phyloP scores from a whole-genome alignment of 2,888 invertebrate genomes.

The Spodoptera littoralis region DNA sequence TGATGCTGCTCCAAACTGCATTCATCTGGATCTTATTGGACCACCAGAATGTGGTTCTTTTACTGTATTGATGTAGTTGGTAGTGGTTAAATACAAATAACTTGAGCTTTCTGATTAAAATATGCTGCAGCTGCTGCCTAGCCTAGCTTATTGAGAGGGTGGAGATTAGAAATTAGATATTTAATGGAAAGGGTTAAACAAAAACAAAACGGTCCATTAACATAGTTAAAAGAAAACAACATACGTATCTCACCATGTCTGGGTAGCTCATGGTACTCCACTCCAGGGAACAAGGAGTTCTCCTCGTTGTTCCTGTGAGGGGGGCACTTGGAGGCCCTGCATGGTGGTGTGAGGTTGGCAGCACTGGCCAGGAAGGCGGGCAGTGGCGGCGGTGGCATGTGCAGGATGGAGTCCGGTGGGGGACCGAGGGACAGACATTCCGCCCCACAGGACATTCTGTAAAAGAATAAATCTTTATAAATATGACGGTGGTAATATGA shows the following conservation, averaged over 20 bases:
- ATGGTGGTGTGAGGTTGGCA: conserved; percentile 90
- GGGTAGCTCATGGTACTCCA: conserved; percentile 94
- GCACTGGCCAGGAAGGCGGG: conserved; percentile 91
- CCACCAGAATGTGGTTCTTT: no score
- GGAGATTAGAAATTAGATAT: no score
- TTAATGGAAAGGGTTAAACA: no score
- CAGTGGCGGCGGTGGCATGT: conserved; percentile 95
- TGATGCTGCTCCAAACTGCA: no score
- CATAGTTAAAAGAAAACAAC: conserved; percentile 19
- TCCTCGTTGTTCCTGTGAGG: conserved; percentile 87
- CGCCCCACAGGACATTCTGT: conserved; percentile 88
- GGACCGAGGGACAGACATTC: conserved; percentile 91
- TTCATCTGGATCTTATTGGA: no score
- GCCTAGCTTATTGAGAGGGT: no score
- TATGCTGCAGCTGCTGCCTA: no score
- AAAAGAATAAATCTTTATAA: not conserved
- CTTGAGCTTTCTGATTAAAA: no score
- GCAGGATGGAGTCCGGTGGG: conserved; percentile 94
- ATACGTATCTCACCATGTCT: conserved; percentile 90
- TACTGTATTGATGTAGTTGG: no score
- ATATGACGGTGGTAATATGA: no score
- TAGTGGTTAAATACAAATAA: no score
- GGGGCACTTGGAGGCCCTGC: conserved; percentile 91
- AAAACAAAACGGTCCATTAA: no score
- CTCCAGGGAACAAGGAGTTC: conserved; percentile 88